phyloP scores from a whole-genome alignment of 2,113 vertebrate species.

The Chiloscyllium plagiosum region DNA sequence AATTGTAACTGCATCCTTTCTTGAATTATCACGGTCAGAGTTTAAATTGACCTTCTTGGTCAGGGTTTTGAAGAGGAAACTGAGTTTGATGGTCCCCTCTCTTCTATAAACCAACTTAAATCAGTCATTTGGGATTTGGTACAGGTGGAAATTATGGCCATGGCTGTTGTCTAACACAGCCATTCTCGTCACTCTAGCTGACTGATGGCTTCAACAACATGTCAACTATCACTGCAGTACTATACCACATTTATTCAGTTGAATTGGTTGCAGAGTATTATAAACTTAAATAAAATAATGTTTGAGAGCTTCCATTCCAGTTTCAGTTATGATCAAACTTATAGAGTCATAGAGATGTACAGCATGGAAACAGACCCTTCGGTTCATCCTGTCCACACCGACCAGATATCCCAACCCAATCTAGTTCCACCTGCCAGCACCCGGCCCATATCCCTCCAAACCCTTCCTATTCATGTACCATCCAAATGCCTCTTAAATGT shows the following conservation, averaged over 20 bases:
- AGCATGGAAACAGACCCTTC: too few relatives aligned
- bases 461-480: too few relatives aligned
- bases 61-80: background rate
- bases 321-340: background rate
- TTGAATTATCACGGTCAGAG: background rate
- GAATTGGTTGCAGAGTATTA: background rate
- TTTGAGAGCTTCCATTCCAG: background rate
- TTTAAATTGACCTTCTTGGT: background rate
- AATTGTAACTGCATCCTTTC: background rate
- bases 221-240: background rate
- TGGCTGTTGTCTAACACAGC: background rate
- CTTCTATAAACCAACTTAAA: background rate
- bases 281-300: background rate
- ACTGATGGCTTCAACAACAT: background rate
- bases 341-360: too few relatives aligned
- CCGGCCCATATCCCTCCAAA: too few relatives aligned
- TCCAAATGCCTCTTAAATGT: too few relatives aligned
- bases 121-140: background rate
- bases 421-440: too few relatives aligned
- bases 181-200: background rate
- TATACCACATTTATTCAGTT: background rate
- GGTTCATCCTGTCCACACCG: too few relatives aligned
- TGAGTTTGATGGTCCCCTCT: background rate
- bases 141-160: background rate
- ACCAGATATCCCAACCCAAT: too few relatives aligned